These are phyloP conservation scores for Apteryx mantelli DNA, from an alignment of 2,113 vertebrate species.

Conservation along the genomic window DNA sequence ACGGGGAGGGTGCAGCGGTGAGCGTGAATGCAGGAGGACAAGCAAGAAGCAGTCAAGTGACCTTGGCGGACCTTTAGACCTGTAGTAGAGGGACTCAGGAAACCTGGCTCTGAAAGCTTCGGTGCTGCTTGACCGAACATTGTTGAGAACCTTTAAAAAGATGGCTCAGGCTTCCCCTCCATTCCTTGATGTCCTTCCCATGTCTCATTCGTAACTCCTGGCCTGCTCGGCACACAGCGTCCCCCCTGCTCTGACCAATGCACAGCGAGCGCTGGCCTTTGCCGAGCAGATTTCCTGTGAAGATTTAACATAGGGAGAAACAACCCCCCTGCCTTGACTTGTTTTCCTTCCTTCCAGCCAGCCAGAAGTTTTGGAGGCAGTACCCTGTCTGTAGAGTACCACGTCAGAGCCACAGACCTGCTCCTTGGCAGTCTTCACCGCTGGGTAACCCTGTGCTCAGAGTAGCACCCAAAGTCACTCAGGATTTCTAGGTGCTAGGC, in stretches of 20 bases:
- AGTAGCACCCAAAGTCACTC: not conserved
- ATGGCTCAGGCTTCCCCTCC: not conserved
- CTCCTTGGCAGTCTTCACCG: not conserved
- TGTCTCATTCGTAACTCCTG: not conserved
- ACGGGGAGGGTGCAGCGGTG: not conserved
- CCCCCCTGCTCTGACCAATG: not conserved
- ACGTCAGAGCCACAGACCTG: fast-evolving
- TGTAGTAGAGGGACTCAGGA: not conserved
- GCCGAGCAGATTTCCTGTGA: not conserved
- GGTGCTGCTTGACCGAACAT: not conserved
- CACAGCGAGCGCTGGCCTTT: not conserved
- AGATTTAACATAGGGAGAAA: not conserved
- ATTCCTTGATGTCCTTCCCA: not conserved
- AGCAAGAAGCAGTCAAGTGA: not conserved
- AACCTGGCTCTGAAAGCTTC: not conserved
- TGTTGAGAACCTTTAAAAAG: not conserved
- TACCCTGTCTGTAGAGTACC: not conserved
- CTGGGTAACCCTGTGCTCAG: no score
- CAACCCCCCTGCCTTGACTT: not conserved
- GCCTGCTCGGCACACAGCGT: not conserved
- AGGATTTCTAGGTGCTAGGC: not conserved
- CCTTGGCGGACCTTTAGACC: not conserved
- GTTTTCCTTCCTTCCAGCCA: not conserved
- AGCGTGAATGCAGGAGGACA: not conserved
- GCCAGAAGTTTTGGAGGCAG: not conserved